Conservation (phyloP, 2,797 vertebrate species). For the Fringilla coelebs region DNA sequence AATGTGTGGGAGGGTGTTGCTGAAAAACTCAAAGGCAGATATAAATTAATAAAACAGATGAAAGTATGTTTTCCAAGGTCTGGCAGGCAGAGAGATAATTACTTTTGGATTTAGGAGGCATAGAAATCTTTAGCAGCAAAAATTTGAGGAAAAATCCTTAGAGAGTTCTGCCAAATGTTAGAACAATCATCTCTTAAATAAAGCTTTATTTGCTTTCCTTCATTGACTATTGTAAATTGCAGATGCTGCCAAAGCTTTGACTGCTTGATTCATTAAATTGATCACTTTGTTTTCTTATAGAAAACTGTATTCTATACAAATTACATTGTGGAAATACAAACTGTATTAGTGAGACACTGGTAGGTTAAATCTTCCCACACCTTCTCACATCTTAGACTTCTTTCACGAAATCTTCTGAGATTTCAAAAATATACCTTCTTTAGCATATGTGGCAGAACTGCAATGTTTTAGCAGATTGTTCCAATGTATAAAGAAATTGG, state of each 20-base stretch:
- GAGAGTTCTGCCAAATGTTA: not conserved
- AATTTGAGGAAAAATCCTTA: not conserved
- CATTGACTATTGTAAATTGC: not conserved
- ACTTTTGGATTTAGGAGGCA: constrained; percentile 8
- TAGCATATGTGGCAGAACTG: not conserved
- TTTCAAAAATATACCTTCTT: not conserved
- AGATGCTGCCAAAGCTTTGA: not conserved
- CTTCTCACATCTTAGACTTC: not conserved
- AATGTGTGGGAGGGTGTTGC: not conserved
- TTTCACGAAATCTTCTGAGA: not conserved
- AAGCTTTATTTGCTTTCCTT: not conserved
- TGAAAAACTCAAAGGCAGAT: not conserved
- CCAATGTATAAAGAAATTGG: not conserved
- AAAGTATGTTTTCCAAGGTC: not conserved
- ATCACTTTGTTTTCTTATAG: not conserved
- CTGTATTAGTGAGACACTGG: not conserved
- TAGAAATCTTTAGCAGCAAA: not conserved
- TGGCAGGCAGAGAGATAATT: not conserved
- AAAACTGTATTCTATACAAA: not conserved
- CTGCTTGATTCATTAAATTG: not conserved
- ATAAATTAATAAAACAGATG: not conserved
- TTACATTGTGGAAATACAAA: not conserved
- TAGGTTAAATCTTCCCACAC: not conserved
- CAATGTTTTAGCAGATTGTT: not conserved
- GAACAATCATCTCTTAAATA: not conserved